Conservation (phyloP, 2,888 invertebrate species). For the Nematopogon swammerdamellus region DNA sequence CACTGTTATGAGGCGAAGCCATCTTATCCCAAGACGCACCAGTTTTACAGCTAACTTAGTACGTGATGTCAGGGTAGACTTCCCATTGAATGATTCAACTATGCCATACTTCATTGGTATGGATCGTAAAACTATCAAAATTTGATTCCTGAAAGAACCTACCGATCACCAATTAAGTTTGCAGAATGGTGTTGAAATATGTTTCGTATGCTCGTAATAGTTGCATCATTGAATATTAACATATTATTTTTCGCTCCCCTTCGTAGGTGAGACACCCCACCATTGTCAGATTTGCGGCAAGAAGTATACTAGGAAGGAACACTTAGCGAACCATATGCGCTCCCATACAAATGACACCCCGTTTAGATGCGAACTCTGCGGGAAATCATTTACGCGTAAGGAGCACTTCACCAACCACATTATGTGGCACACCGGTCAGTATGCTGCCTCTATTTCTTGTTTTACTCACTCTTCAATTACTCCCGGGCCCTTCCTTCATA, state of each 20-base stretch:
- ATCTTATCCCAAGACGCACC: neutral
- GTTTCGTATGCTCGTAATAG: constrained; percentile 20
- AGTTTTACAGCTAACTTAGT: neutral
- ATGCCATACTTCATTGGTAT: constrained; percentile 10
- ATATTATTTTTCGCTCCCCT: constrained; percentile 45
- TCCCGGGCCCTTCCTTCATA: neutral
- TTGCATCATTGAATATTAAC: constrained; percentile 55
- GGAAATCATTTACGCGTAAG: constrained; percentile 84
- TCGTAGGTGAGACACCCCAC: constrained; percentile 78
- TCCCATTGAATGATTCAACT: constrained; percentile 51
- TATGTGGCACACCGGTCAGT: constrained; percentile 79
- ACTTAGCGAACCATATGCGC: constrained; percentile 84
- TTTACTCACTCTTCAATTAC: neutral
- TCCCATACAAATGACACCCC: constrained; percentile 87
- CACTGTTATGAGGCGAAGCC: neutral
- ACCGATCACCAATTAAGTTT: neutral
- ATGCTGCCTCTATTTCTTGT: constrained; percentile 13
- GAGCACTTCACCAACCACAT: constrained; percentile 90
- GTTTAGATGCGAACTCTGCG: constrained; percentile 83
- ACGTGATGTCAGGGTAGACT: neutral
- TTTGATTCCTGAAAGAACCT: neutral
- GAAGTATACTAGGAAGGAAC: constrained; percentile 86
- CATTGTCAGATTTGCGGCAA: constrained; percentile 85
- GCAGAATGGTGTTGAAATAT: neutral
- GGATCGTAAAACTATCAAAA: neutral